These are phyloP conservation scores for Danio jaintianensis DNA, from an alignment of 2,797 vertebrate species.

Conservation along the genomic window DNA sequence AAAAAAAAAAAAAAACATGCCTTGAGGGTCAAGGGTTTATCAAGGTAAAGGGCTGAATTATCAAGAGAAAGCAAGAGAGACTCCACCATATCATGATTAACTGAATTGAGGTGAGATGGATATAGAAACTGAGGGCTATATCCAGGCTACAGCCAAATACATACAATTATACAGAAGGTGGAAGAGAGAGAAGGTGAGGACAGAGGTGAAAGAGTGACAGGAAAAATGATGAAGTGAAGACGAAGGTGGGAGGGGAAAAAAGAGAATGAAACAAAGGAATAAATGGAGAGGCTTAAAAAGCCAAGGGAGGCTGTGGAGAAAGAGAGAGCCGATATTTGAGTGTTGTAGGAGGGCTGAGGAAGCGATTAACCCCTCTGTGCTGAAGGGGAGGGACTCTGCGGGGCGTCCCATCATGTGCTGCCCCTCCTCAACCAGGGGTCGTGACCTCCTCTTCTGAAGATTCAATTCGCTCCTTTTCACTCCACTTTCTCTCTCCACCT, in stretches of 20 bases:
- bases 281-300: conserved; percentile 16
- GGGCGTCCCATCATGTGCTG: conserved; percentile 68
- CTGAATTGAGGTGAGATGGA: conserved; percentile 3
- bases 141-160: neutral
- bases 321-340: conserved; percentile 54
- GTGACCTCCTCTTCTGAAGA: conserved; percentile 75
- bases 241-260: conserved; percentile 35
- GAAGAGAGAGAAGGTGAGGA: conserved; percentile 56
- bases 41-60: neutral
- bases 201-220: conserved; percentile 10
- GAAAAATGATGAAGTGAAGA: conserved; percentile 6
- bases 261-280: conserved; percentile 55
- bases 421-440: conserved; percentile 75
- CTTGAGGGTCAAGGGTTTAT: neutral
- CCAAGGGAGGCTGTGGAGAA: conserved; percentile 47
- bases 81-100: conserved; percentile 17
- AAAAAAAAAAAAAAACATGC: conserved; percentile 55
- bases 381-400: conserved; percentile 59
- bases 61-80: neutral
- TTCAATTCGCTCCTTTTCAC: conserved; percentile 76
- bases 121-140: neutral
- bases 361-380: conserved; percentile 47
- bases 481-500: conserved; percentile 34
- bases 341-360: conserved; percentile 44
- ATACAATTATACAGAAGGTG: conserved; percentile 49